A percentile compares a stretch with the other conserved stretches of the same genome.
phyloP scores from a whole-genome alignment of 2,888 invertebrate species.

The Acanthosepion esculentum region DNA sequence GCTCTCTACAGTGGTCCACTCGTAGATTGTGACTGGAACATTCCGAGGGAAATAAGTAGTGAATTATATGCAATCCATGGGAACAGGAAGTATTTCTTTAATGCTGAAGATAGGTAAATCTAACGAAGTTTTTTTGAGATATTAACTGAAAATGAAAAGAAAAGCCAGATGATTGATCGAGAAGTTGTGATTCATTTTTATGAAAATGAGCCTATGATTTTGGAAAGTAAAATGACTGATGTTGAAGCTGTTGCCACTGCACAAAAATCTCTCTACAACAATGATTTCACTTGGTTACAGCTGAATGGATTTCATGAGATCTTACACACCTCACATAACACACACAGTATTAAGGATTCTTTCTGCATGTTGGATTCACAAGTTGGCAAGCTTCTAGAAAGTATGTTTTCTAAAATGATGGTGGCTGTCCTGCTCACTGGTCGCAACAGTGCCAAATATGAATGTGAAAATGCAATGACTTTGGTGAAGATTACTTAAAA shows the following conservation, averaged over 20 bases:
- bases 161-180: conserved; percentile 49
- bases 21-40: background rate
- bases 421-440: conserved; percentile 61
- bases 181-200: background rate
- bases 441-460: conserved; percentile 50
- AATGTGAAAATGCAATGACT: conserved; percentile 51
- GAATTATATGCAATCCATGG: background rate
- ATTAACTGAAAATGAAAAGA: conserved; percentile 55
- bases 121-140: conserved; percentile 58
- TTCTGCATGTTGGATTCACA: conserved; percentile 59
- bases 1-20: background rate
- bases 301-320: background rate
- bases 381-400: conserved; percentile 59
- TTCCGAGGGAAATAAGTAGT: background rate
- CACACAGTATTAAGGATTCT: conserved; percentile 51
- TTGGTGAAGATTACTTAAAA: conserved; percentile 52
- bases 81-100: conserved; percentile 35
- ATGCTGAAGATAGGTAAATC: background rate
- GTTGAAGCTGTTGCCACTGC: background rate
- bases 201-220: background rate
- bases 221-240: background rate
- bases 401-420: conserved; percentile 55
- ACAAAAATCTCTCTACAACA: background rate
- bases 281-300: conserved; percentile 44
- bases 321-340: background rate